phyloP scores from a whole-genome alignment of 2,797 vertebrate species.

The Pipistrellus pygmaeus region DNA sequence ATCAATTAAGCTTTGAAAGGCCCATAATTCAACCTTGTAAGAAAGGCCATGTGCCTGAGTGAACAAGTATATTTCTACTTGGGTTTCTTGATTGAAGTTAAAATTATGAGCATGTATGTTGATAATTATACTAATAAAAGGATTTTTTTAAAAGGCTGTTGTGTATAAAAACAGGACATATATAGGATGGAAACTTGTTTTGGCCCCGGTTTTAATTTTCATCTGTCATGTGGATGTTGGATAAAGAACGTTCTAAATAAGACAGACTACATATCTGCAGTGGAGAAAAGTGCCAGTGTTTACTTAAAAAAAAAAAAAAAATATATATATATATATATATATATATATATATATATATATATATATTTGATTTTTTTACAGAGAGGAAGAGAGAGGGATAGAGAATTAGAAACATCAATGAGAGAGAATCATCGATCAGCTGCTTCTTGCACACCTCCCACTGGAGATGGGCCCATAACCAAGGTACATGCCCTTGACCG shows the following conservation, averaged over 20 bases:
- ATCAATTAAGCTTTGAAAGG: neutral
- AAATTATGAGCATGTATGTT: neutral
- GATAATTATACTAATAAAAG: neutral
- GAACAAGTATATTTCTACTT: slow-evolving; percentile 1
- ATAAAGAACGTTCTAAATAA: neutral
- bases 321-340: too few species aligned
- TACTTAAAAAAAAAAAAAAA: too few species aligned
- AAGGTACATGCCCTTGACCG: too few species aligned
- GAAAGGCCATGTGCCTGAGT: neutral
- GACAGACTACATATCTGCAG: neutral
- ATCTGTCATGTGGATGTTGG: neutral
- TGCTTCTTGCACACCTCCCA: too few species aligned
- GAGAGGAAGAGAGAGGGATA: too few species aligned
- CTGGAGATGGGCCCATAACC: too few species aligned
- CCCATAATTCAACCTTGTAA: neutral
- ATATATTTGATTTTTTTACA: too few species aligned
- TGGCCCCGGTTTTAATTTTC: neutral
- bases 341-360: too few species aligned
- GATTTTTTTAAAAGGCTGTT: neutral
- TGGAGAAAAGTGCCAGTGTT: neutral
- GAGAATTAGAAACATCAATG: too few species aligned
- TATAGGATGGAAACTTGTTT: neutral
- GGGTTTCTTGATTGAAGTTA: neutral
- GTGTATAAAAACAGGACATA: neutral
- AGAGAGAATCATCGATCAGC: too few species aligned